Base-by-base conservation (phyloP, 92 coral and sea anemone species). In the Phenganax marumi region DNA sequence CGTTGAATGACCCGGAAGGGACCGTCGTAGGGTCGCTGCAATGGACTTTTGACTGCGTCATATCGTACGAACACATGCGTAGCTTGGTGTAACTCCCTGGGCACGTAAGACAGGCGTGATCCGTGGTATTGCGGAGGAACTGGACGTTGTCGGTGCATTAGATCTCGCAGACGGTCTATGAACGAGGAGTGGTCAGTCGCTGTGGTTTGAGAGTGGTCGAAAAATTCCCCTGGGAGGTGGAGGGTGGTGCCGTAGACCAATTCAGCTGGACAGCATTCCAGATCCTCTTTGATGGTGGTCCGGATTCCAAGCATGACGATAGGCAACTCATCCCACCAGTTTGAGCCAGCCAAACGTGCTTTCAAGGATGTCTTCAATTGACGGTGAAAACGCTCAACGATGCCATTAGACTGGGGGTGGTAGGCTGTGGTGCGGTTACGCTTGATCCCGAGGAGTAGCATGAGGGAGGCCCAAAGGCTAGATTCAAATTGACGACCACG, bases 341-440 rank as follows among this genome's bases (percentile, higher is more conserved):
- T 43, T 43, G 25, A n/a, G 11, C 73, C 87, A 50, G 81, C 79
- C 26, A 68, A 10, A 12, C 87, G 56, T 33, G 86, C 88, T 55
- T 80, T 80, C 54, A 84, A 88, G 7, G 86, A 77, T 3, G 74
- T 75, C 78, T 89, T 86, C 70, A 86, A 75, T 51, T 76, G 83
- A 4, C 85, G 80, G 53, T 89, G 87, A 72, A 89, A 87, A 21
- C 90, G 74, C 63, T 89, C 86, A 17, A 86, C 86, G 9, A 90
- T 52, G 3, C 92, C 85, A 68, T 86, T 83, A 12, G 83, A 80
- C 22, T 86, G 86, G 16, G 85, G 79, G 61, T 89, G 89, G 78
- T 83, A 90, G 6, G 87, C 87, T 10, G 89, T 87, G 17, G 90
- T 89, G 54, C 86, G 77, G 57, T 82, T 58, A 60, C 87, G 86